A percentile compares a stretch with the other conserved stretches of the same genome.
Conservation (phyloP, 2,888 invertebrate genomes). For the Himalopsyche anomala region DNA sequence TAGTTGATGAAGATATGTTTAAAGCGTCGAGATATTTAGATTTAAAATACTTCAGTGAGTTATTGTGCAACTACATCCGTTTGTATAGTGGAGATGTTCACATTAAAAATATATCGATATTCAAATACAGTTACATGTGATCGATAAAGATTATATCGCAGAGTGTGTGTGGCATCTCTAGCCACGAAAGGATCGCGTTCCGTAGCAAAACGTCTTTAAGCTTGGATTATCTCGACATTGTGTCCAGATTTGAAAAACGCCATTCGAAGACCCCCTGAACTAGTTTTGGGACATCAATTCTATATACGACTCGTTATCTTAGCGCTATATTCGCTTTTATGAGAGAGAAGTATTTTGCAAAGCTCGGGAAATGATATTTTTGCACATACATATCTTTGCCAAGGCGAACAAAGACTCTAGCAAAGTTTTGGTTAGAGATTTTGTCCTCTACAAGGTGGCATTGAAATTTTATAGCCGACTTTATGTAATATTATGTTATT, state of each 20-base stretch:
- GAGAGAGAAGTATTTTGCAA: neutral
- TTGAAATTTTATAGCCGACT: too few species aligned
- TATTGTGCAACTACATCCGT: too few species aligned
- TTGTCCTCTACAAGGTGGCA: neutral
- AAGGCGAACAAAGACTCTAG: neutral
- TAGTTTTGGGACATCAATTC: conserved; percentile 17
- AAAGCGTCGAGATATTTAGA: too few species aligned
- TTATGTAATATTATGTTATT: too few species aligned
- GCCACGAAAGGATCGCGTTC: conserved; percentile 15
- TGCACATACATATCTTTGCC: neutral
- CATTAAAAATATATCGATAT: too few species aligned
- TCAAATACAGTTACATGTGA: too few species aligned
- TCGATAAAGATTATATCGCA: too few species aligned
- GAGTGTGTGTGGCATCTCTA: too few species aligned
- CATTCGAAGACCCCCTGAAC: conserved; percentile 1
- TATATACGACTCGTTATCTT: conserved; percentile 22
- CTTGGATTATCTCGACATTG: conserved; percentile 23
- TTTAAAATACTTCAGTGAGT: too few species aligned
- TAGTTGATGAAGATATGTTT: too few species aligned
- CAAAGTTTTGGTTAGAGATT: neutral
- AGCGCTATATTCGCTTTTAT: conserved; percentile 22
- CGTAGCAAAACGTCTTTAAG: neutral
- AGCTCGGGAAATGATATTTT: conserved; percentile 32
- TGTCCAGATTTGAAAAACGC: conserved; percentile 24
- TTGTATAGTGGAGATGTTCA: too few species aligned